phyloP scores from a whole-genome alignment of 2,113 vertebrate species.

The Odontesthes bonariensis region DNA sequence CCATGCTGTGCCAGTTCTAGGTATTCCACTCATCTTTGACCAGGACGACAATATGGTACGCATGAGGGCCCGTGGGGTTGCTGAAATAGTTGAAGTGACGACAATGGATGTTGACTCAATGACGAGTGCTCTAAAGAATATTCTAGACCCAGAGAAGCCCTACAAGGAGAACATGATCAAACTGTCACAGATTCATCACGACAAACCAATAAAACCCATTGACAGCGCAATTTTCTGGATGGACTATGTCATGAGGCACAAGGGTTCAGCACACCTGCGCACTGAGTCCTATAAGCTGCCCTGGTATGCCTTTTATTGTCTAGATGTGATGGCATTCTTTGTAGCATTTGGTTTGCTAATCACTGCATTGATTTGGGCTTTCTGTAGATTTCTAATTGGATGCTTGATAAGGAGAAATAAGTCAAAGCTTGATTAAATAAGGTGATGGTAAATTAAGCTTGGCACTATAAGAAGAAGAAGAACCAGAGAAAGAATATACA shows the following conservation, averaged over 20 bases:
- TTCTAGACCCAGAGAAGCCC: constrained; percentile 59
- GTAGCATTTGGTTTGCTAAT: constrained; percentile 15
- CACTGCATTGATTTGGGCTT: background rate
- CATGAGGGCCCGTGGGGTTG: constrained; percentile 57
- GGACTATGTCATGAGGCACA: constrained; percentile 75
- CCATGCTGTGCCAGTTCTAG: constrained; percentile 72
- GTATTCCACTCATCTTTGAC: constrained; percentile 75
- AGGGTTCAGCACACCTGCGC: constrained; percentile 72
- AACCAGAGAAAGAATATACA: too few relatives aligned
- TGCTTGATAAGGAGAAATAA: constrained; percentile 14
- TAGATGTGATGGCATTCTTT: constrained; percentile 21
- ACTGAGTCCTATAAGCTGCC: constrained; percentile 4
- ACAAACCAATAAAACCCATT: constrained; percentile 70
- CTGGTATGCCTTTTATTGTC: too few relatives aligned
- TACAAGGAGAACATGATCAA: constrained; percentile 76
- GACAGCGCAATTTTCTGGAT: constrained; percentile 77
- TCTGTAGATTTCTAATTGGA: constrained; percentile 39
- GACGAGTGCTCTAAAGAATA: constrained; percentile 54
- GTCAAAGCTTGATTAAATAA: constrained; percentile 45
- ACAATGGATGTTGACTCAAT: constrained; percentile 55
- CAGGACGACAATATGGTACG: constrained; percentile 73
- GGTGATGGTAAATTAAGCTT: background rate
- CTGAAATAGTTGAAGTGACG: constrained; percentile 62
- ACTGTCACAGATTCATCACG: constrained; percentile 72
- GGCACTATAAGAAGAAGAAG: too few relatives aligned